A percentile compares a stretch with the other conserved stretches of the same genome.
These are phyloP conservation scores for Zophobas atratus DNA, from an alignment of 1,140 invertebrate species.

Conservation along the genomic window DNA sequence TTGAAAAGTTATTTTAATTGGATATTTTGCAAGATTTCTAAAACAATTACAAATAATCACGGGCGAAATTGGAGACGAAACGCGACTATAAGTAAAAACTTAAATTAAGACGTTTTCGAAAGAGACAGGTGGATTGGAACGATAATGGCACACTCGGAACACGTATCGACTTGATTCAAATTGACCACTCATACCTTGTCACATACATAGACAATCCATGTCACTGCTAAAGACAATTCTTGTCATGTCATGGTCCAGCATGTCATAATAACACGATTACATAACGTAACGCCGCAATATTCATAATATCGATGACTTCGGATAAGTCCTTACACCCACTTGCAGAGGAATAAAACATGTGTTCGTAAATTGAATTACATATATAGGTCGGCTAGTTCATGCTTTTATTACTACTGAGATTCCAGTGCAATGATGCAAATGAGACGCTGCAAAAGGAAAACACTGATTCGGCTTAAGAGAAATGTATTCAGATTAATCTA, in stretches of 20 bases:
- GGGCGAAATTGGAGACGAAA: too few species aligned
- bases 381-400: constrained; percentile 17
- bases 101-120: too few species aligned
- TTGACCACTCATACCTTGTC: not conserved
- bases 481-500: too few species aligned
- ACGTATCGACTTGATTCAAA: too few species aligned
- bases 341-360: constrained; percentile 7
- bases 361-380: constrained; percentile 12
- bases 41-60: too few species aligned
- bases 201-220: constrained; percentile 9
- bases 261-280: constrained; percentile 24
- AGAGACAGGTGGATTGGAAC: too few species aligned
- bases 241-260: constrained; percentile 19
- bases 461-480: too few species aligned
- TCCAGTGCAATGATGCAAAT: not conserved
- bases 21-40: too few species aligned
- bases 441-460: not conserved
- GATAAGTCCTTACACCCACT: constrained; percentile 26
- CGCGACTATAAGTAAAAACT: too few species aligned
- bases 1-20: too few species aligned
- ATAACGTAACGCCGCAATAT: constrained; percentile 24
- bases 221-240: constrained; percentile 7
- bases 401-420: not conserved
- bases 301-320: constrained; percentile 37
- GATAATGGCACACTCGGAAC: too few species aligned